Conservation (phyloP, 2,797 vertebrate genomes). For the Peromyscus nudipes region DNA sequence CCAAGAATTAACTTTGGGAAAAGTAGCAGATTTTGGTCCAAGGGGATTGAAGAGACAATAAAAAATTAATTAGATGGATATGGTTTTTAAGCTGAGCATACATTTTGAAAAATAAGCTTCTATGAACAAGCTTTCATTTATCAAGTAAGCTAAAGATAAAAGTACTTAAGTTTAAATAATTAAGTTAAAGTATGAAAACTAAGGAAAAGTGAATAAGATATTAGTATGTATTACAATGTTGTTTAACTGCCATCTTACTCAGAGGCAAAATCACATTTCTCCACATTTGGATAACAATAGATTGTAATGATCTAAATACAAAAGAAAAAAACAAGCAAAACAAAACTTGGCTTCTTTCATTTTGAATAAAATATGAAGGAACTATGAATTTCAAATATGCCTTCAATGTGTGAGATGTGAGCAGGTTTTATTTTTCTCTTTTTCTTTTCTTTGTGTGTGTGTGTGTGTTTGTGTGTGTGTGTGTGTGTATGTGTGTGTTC, state of each 20-base stretch:
- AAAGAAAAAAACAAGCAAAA: not conserved
- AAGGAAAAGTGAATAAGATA: not conserved
- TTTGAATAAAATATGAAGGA: not conserved
- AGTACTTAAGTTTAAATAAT: not conserved
- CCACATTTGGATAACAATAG: not conserved
- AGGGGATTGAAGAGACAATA: not conserved
- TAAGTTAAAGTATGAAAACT: not conserved
- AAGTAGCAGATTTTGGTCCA: conserved; percentile 12
- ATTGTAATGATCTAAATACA: not conserved
- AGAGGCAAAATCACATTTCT: not conserved
- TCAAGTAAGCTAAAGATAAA: conserved; percentile 20
- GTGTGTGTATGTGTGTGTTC: not conserved
- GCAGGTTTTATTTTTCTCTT: not conserved
- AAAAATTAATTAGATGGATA: not conserved
- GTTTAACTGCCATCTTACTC: not conserved
- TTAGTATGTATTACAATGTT: not conserved
- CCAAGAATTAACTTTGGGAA: conserved; percentile 27
- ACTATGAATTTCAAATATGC: not conserved
- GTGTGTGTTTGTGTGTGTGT: too few relatives aligned
- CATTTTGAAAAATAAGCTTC: not conserved
- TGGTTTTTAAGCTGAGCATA: not conserved
- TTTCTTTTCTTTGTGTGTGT: not conserved
- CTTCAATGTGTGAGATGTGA: not conserved
- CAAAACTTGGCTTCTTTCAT: not conserved
- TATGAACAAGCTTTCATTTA: not conserved